Evolutionary conservation across 2,797 vertebrate species (phyloP).

Genomic region (Scolopax rusticola): DNA sequence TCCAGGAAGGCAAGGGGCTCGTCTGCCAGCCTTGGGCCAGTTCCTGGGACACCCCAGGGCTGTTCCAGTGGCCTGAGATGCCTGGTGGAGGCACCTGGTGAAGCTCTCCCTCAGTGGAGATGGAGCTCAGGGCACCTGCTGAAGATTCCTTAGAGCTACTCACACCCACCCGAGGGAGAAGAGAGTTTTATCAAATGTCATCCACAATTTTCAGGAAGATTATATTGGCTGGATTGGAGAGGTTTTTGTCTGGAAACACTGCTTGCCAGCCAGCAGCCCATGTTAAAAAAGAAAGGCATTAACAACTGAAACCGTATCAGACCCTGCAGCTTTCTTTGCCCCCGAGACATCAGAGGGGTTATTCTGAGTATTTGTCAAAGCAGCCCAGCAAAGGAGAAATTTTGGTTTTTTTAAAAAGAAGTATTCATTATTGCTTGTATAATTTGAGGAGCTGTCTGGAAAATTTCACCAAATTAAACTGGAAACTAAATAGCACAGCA

Average conservation of each 20-base stretch:
- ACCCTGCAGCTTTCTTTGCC: neutral
- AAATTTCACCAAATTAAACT: slow-evolving; percentile 33
- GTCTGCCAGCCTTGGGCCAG: fast-evolving
- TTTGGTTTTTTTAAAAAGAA: neutral
- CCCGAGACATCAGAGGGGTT: neutral
- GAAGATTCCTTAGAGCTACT: neutral
- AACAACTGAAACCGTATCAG: neutral
- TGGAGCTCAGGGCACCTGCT: neutral
- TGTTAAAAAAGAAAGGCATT: neutral
- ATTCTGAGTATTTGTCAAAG: neutral
- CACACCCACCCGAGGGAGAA: neutral
- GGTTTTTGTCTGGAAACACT: neutral
- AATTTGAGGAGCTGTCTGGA: slow-evolving; percentile 31
- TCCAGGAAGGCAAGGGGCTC: neutral
- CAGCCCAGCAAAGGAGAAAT: neutral
- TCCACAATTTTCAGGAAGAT: neutral
- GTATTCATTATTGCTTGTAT: neutral
- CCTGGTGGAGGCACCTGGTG: too few species aligned
- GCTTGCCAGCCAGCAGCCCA: neutral
- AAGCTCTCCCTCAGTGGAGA: too few species aligned
- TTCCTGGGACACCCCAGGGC: neutral
- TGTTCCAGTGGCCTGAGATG: too few species aligned
- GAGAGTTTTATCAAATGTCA: neutral
- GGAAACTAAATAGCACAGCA: slow-evolving; percentile 2
- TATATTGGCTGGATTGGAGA: neutral